A percentile compares a stretch with the other conserved stretches of the same genome.
Evolutionary conservation across 64 coral and sea anemone genomes (phyloP).

Genomic region (Dendrophyllia cribrosa): DNA sequence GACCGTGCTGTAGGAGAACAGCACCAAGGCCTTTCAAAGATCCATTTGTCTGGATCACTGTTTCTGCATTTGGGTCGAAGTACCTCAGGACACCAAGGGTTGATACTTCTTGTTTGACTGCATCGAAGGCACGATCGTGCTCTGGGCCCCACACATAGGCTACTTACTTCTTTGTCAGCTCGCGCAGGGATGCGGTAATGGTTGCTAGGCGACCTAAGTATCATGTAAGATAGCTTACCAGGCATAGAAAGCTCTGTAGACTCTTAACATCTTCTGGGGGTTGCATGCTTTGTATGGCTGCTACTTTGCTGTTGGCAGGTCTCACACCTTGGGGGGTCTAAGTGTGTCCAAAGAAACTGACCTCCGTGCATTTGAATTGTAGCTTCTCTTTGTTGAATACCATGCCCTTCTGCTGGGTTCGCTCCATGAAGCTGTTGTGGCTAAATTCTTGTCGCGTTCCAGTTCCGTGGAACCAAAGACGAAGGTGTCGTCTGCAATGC

Average conservation of each 20-base stretch:
- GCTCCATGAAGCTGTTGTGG: not conserved
- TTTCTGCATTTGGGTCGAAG: constrained; percentile 56
- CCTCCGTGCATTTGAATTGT: constrained; percentile 28
- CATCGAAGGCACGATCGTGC: not conserved
- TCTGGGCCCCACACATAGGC: constrained; percentile 7
- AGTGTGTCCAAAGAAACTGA: constrained; percentile 36
- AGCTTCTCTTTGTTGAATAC: constrained; percentile 44
- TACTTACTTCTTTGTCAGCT: not conserved
- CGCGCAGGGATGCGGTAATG: not conserved
- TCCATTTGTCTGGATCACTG: constrained; percentile 51
- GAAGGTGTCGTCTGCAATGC: constrained; percentile 65
- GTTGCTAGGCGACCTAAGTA: not conserved
- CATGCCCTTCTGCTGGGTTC: not conserved
- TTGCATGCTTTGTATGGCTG: constrained; percentile 37
- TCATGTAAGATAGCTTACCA: constrained; percentile 52
- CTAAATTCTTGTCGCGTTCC: constrained; percentile 36
- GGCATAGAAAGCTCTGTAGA: constrained; percentile 8
- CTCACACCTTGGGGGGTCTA: constrained; percentile 25
- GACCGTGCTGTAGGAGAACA: constrained; percentile 24
- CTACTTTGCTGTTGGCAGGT: constrained; percentile 47
- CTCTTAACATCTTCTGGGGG: constrained; percentile 31
- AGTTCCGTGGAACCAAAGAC: constrained; percentile 18
- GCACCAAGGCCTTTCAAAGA: constrained; percentile 29
- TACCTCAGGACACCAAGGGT: constrained; percentile 45
- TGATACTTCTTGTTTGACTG: constrained; percentile 31